phyloP scores from a whole-genome alignment of 2,113 vertebrate genomes.

The Triplophysa siluroides region DNA sequence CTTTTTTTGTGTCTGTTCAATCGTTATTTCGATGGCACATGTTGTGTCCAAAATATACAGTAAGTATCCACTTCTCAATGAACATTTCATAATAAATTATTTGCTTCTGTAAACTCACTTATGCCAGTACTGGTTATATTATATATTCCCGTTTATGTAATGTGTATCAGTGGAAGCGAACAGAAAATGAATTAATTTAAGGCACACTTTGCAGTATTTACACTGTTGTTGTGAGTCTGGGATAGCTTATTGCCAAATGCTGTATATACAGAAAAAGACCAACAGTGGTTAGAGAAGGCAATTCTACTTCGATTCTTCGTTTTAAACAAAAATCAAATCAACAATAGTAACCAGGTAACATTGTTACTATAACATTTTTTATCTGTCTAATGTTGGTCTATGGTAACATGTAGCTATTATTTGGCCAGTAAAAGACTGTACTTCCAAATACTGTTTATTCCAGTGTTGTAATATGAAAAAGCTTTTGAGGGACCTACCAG shows the following conservation, averaged over 20 bases:
- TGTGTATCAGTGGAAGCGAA: constrained; percentile 10
- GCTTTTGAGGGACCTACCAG: constrained; percentile 30
- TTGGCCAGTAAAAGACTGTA: constrained; percentile 34
- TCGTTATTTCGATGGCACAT: constrained; percentile 3
- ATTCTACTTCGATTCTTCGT: constrained; percentile 6
- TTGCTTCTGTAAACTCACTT: constrained; percentile 14
- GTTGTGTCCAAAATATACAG: constrained; percentile 35
- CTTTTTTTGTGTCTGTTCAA: not conserved
- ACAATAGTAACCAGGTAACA: constrained; percentile 4
- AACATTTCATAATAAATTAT: constrained; percentile 31
- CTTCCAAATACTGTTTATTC: constrained; percentile 45
- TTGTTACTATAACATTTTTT: constrained; percentile 10
- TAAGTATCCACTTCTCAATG: constrained; percentile 34
- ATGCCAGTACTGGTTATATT: constrained; percentile 15
- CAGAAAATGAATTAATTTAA: constrained; percentile 20
- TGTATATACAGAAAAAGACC: not conserved
- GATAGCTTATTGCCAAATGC: constrained; percentile 14
- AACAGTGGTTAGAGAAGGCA: constrained; percentile 8
- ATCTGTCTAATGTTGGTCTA: constrained; percentile 4
- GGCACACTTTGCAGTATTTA: not conserved
- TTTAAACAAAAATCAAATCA: constrained; percentile 30
- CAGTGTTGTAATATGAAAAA: constrained; percentile 51
- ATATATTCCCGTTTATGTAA: constrained; percentile 28
- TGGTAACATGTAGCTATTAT: constrained; percentile 13
- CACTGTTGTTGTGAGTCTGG: not conserved